Evolutionary conservation across 2,888 invertebrate genomes (phyloP).

Genomic region (Boloria euphrosyne): DNA sequence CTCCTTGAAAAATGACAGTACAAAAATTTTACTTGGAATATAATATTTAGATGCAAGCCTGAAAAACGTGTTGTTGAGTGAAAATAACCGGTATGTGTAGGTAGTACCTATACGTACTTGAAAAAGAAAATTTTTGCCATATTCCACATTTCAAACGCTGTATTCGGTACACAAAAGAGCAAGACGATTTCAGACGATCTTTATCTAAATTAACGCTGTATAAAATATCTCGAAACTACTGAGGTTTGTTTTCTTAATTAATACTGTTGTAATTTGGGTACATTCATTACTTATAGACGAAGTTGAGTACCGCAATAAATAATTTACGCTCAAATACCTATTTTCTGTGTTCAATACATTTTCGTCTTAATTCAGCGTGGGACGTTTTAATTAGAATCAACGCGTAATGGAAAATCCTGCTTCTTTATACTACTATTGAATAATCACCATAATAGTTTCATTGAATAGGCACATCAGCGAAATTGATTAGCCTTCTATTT

Average conservation of each 20-base stretch:
- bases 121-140: no score
- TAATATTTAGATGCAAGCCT: no score
- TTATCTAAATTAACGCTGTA: not conserved
- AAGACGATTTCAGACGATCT: no score
- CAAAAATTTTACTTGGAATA: no score
- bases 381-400: slow-evolving; percentile 26
- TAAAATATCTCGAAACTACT: not conserved
- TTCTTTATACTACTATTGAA: slow-evolving; percentile 29
- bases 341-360: slow-evolving; percentile 17
- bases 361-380: slow-evolving; percentile 12
- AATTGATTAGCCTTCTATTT: slow-evolving; percentile 32
- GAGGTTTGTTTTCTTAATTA: not conserved
- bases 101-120: no score
- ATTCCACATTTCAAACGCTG: no score
- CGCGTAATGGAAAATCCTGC: slow-evolving; percentile 30
- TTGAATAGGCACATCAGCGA: slow-evolving; percentile 24
- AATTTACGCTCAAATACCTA: slow-evolving; percentile 9
- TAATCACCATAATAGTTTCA: slow-evolving; percentile 31
- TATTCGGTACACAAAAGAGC: no score
- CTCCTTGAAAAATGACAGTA: no score
- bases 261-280: not conserved
- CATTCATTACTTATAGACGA: not conserved
- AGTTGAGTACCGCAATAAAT: slow-evolving; percentile 15
- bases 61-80: no score
- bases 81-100: no score